Evolutionary conservation across 2,888 invertebrate species (phyloP).

Genomic region (Isotomurus palustris): DNA sequence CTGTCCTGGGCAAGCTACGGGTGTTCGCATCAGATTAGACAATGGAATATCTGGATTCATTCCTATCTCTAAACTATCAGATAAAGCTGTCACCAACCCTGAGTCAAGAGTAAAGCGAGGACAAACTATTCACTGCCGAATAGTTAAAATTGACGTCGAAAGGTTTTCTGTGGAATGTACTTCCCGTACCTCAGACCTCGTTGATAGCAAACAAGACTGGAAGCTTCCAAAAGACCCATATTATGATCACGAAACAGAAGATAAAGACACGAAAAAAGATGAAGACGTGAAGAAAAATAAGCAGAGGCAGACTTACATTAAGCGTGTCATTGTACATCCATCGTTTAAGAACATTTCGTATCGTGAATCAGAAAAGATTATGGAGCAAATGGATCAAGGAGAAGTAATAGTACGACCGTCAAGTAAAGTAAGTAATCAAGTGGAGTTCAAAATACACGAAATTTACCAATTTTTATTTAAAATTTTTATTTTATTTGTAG

Average conservation of each 20-base stretch:
- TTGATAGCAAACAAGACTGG: conserved; percentile 87
- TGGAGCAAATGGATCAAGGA: conserved; percentile 90
- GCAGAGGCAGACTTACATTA: conserved; percentile 71
- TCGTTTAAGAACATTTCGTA: conserved; percentile 95
- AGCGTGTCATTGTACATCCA: conserved; percentile 95
- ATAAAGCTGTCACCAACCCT: conserved; percentile 87
- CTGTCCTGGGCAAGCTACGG: conserved; percentile 93
- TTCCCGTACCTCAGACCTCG: conserved; percentile 84
- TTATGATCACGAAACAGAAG: conserved; percentile 83
- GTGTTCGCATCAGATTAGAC: conserved; percentile 82
- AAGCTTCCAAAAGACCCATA: conserved; percentile 82
- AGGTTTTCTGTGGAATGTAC: conserved; percentile 90
- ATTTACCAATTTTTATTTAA: not conserved
- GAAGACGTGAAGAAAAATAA: conserved; percentile 77
- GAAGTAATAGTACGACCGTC: conserved; percentile 95
- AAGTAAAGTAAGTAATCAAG: conserved; percentile 64
- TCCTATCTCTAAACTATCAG: conserved; percentile 83
- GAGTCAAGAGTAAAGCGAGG: conserved; percentile 82
- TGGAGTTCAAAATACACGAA: not conserved
- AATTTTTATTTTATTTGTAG: conserved; percentile 47
- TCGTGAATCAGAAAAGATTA: conserved; percentile 82
- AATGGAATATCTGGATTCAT: conserved; percentile 91
- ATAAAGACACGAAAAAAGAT: conserved; percentile 70
- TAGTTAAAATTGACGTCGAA: conserved; percentile 94
- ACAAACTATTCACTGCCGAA: conserved; percentile 78